Conservation (phyloP, 2,797 vertebrate genomes). For the Leptatherina wallacei region DNA sequence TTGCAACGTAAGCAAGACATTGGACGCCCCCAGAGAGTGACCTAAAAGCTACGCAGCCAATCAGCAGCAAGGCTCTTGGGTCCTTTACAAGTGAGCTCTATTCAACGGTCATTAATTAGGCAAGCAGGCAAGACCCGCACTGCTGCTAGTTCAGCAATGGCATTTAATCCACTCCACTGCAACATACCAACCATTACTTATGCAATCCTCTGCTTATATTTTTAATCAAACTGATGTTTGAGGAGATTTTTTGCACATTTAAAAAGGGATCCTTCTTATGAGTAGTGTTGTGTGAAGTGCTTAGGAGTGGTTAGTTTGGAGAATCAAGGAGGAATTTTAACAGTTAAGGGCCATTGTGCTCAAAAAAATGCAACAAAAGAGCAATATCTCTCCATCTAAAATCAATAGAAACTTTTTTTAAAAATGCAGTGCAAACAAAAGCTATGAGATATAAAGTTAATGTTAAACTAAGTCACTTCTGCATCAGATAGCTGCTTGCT, state of each 20-base stretch:
- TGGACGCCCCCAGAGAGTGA: constrained; percentile 35
- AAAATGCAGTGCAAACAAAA: no score
- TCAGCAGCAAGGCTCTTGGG: constrained; percentile 23
- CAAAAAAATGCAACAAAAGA: no score
- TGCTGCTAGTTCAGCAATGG: not conserved
- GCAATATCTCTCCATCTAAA: no score
- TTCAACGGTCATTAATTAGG: constrained; percentile 31
- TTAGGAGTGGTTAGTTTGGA: not conserved
- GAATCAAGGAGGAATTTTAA: no score
- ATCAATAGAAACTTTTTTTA: no score
- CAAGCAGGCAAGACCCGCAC: not conserved
- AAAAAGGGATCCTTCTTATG: not conserved
- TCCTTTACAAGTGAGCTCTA: constrained; percentile 31
- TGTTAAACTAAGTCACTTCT: no score
- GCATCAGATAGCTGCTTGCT: no score
- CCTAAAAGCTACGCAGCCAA: constrained; percentile 39
- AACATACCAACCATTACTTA: not conserved
- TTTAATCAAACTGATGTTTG: no score
- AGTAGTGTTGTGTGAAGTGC: not conserved
- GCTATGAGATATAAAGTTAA: no score
- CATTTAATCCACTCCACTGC: constrained; percentile 3
- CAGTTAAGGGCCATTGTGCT: no score
- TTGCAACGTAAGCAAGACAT: constrained; percentile 28
- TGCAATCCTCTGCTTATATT: not conserved
- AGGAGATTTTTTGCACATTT: not conserved